Percentiles rank a stretch among this genome's conserved stretches.
phyloP scores from a whole-genome alignment of 2,797 vertebrate genomes.

The Orientallactaga sibirica region DNA sequence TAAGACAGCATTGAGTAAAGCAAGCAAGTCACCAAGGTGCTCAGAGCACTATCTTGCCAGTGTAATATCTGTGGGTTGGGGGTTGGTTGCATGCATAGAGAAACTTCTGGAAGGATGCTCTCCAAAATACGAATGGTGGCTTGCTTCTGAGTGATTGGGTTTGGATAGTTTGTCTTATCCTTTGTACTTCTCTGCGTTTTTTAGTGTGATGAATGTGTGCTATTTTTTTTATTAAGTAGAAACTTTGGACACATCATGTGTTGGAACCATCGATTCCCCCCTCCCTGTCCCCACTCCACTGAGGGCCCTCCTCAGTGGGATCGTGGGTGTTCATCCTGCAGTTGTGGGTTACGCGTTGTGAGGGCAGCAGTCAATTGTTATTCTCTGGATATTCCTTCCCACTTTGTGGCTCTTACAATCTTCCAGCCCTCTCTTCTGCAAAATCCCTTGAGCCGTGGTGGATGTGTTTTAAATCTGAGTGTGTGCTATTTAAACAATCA shows the following conservation, averaged over 20 bases:
- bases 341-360: no score
- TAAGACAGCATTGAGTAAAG: neutral
- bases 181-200: neutral
- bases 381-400: no score
- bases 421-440: no score
- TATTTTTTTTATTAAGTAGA: neutral
- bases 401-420: no score
- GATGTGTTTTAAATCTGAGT: neutral
- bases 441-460: no score
- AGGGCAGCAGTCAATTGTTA: no score
- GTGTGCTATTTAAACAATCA: neutral
- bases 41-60: neutral
- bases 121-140: neutral
- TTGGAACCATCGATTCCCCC: no score
- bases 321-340: no score
- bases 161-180: conserved; percentile 16
- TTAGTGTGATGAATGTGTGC: neutral
- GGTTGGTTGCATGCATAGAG: neutral
- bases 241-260: no score
- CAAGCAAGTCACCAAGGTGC: neutral
- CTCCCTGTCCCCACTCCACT: no score
- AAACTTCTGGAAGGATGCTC: conserved; percentile 10
- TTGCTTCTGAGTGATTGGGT: conserved; percentile 22
- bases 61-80: neutral
- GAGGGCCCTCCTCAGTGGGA: no score